A percentile compares a stretch with the other conserved stretches of the same genome.
These are phyloP conservation scores for Psittacara wagleri DNA, from an alignment of 2,113 vertebrate genomes.

Conservation along the genomic window DNA sequence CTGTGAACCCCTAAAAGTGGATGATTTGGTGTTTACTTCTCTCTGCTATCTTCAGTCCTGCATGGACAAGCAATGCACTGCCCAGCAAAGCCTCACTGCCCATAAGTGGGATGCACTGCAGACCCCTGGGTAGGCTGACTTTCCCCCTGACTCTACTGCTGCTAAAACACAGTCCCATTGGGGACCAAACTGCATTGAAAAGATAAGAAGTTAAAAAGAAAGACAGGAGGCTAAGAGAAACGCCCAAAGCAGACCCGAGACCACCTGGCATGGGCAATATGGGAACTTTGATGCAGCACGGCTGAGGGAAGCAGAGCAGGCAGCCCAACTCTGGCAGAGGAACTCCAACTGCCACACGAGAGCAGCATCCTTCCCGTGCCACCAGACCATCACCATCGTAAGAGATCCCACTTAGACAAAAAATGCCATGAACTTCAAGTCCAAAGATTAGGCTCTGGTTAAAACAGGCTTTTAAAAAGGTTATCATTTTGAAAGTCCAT, in stretches of 20 bases:
- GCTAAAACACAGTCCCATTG: not conserved
- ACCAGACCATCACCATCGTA: not conserved
- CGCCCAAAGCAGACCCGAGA: not conserved
- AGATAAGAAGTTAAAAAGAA: not conserved
- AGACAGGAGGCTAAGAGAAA: not conserved
- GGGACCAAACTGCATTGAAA: not conserved
- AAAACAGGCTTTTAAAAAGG: not conserved
- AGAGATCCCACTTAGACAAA: not conserved
- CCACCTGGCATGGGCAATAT: rapidly evolving
- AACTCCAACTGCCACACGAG: not conserved
- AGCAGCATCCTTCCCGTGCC: not conserved
- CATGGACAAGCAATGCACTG: not conserved
- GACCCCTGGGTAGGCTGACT: not conserved
- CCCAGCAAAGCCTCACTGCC: not conserved
- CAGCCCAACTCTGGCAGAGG: not conserved
- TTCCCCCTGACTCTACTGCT: not conserved
- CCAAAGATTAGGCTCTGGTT: not conserved
- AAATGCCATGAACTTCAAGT: not conserved
- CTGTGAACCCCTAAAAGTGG: not conserved
- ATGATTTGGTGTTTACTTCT: not conserved
- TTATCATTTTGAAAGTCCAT: not conserved
- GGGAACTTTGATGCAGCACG: not conserved
- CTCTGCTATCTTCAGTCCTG: not conserved
- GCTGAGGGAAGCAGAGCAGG: not conserved
- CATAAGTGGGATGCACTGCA: rapidly evolving